Percentiles rank a stretch among this genome's conserved stretches.
Evolutionary conservation across 2,113 vertebrate genomes (phyloP).

Genomic region (Pavo muticus): DNA sequence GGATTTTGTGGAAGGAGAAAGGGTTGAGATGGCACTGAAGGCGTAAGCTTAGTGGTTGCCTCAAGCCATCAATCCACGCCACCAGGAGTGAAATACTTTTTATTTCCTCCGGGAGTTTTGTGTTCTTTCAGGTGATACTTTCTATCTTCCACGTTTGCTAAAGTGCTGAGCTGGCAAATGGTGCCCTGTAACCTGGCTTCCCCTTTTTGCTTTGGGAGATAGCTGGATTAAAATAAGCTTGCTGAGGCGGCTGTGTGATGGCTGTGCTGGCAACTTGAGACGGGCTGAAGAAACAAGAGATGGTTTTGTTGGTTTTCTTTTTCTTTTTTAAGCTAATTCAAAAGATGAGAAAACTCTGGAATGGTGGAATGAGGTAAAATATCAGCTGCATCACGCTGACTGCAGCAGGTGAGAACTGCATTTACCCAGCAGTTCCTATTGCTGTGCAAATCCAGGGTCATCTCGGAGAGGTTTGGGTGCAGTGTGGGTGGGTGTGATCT

Average conservation of each 20-base stretch:
- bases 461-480: not conserved
- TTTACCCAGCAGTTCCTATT: not conserved
- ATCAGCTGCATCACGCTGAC: not conserved
- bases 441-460: not conserved
- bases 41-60: not conserved
- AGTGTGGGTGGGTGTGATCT: rapidly evolving
- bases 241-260: not conserved
- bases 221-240: conserved; percentile 10
- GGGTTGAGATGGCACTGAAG: not conserved
- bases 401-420: not conserved
- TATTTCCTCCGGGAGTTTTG: conserved; percentile 10
- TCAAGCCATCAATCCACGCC: not conserved
- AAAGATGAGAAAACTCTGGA: conserved; percentile 1
- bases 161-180: not conserved
- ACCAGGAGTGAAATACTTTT: not conserved
- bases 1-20: not conserved
- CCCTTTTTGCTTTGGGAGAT: conserved; percentile 33
- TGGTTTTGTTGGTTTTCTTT: not conserved
- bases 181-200: conserved; percentile 28
- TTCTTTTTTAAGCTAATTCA: not conserved
- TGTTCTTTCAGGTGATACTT: not conserved
- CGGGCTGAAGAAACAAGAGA: conserved; percentile 1
- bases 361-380: conserved; percentile 53
- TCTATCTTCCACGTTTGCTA: not conserved
- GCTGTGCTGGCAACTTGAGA: conserved; percentile 16